Percentiles rank a stretch among this genome's conserved stretches.
phyloP scores from a whole-genome alignment of 2,888 invertebrate genomes.

The Aleiodes alternator region DNA sequence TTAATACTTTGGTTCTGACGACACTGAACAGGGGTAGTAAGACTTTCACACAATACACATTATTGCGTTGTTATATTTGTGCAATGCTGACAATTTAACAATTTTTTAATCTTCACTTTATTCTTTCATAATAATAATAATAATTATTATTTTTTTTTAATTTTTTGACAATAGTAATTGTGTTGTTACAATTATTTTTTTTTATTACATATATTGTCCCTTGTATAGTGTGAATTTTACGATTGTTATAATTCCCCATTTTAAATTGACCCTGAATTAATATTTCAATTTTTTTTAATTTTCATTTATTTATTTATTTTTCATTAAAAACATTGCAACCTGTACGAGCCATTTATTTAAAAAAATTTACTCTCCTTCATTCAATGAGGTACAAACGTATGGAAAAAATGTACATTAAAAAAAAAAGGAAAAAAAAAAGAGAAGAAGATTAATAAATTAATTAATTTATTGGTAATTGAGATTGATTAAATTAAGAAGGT shows the following conservation, averaged over 20 bases:
- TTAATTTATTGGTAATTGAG: slow-evolving; percentile 34
- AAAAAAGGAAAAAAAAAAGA: slow-evolving; percentile 43
- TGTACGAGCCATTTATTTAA: slow-evolving; percentile 36
- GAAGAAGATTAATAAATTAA: slow-evolving; percentile 32
- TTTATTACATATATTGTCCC: slow-evolving; percentile 56
- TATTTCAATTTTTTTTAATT: slow-evolving; percentile 38
- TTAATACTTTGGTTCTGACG: slow-evolving; percentile 46
- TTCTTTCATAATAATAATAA: background rate
- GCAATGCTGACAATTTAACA: slow-evolving; percentile 52
- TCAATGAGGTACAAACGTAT: slow-evolving; percentile 35
- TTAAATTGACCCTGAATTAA: slow-evolving; percentile 50
- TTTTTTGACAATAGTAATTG: slow-evolving; percentile 55
- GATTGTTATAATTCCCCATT: slow-evolving; percentile 46
- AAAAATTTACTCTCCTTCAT: slow-evolving; percentile 26
- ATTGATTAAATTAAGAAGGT: slow-evolving; percentile 35
- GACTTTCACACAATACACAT: slow-evolving; percentile 48
- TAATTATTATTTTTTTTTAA: background rate
- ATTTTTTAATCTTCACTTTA: slow-evolving; percentile 26
- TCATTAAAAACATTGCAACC: slow-evolving; percentile 35
- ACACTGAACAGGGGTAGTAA: slow-evolving; percentile 41
- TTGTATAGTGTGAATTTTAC: slow-evolving; percentile 53
- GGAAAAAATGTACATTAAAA: slow-evolving; percentile 39
- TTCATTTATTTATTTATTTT: background rate
- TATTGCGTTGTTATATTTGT: slow-evolving; percentile 46
- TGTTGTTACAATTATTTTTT: slow-evolving; percentile 50